These are phyloP conservation scores for Oreochromis mossambicus DNA, from an alignment of 2,797 vertebrate species.

Conservation along the genomic window DNA sequence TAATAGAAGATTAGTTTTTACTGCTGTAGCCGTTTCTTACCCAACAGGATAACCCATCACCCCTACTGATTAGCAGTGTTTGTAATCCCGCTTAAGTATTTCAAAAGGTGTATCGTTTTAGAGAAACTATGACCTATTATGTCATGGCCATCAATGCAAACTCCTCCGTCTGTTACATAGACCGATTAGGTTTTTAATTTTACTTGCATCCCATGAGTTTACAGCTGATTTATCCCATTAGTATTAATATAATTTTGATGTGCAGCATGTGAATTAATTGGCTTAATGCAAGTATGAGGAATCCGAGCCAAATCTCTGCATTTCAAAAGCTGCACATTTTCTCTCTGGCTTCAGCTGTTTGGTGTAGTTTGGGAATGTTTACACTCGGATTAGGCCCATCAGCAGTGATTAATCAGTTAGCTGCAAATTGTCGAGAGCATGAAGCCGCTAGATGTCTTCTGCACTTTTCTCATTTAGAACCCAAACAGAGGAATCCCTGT, in stretches of 20 bases:
- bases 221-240: conserved; percentile 1
- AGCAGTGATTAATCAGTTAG: conserved; percentile 37
- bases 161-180: not conserved
- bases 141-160: not conserved
- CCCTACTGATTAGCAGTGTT: conserved; percentile 45
- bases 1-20: conserved; percentile 37
- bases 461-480: not conserved
- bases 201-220: not conserved
- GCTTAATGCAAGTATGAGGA: conserved; percentile 18
- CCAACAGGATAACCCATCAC: conserved; percentile 22
- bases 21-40: conserved; percentile 27
- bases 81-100: not conserved
- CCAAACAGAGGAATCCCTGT: conserved; percentile 37
- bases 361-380: conserved; percentile 33
- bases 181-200: conserved; percentile 8
- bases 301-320: conserved; percentile 23
- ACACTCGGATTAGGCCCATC: conserved; percentile 36
- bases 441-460: conserved; percentile 14
- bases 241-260: conserved; percentile 30
- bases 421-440: conserved; percentile 22
- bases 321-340: conserved; percentile 40
- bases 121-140: conserved; percentile 8
- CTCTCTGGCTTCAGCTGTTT: conserved; percentile 23
- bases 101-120: not conserved
- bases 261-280: conserved; percentile 31